phyloP scores from a whole-genome alignment of 1,140 invertebrate species.

The Cyclargus thomasi region DNA sequence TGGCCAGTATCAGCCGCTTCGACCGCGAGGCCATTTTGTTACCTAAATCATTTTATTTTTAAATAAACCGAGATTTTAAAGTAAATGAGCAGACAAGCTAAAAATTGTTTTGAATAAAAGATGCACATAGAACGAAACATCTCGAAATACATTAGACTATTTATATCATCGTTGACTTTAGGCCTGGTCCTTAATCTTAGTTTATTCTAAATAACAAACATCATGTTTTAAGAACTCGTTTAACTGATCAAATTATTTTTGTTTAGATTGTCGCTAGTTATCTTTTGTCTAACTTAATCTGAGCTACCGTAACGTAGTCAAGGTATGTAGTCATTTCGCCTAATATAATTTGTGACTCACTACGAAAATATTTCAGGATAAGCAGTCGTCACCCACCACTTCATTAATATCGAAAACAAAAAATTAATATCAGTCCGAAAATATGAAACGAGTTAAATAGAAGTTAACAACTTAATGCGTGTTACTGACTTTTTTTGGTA shows the following conservation, averaged over 20 bases:
- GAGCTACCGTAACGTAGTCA: too few relatives aligned
- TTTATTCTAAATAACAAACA: too few relatives aligned
- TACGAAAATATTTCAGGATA: background rate
- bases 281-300: too few relatives aligned
- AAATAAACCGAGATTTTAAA: background rate
- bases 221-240: too few relatives aligned
- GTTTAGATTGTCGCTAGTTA: too few relatives aligned
- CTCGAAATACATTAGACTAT: background rate
- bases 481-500: conserved; percentile 67
- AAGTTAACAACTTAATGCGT: conserved; percentile 67
- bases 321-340: too few relatives aligned
- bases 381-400: background rate
- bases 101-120: background rate
- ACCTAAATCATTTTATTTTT: background rate
- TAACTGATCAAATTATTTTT: too few relatives aligned
- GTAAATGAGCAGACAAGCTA: background rate
- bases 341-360: background rate
- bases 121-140: background rate
- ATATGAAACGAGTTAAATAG: conserved; percentile 71
- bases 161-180: too few relatives aligned
- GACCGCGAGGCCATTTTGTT: too few relatives aligned
- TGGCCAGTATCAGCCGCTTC: background rate
- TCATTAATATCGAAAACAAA: conserved; percentile 59
- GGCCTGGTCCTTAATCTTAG: too few relatives aligned
- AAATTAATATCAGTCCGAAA: conserved; percentile 60